A percentile compares a stretch with the other conserved stretches of the same genome.
Conservation (phyloP, 2,888 invertebrate species). For the Oxyteleia sp. region DNA sequence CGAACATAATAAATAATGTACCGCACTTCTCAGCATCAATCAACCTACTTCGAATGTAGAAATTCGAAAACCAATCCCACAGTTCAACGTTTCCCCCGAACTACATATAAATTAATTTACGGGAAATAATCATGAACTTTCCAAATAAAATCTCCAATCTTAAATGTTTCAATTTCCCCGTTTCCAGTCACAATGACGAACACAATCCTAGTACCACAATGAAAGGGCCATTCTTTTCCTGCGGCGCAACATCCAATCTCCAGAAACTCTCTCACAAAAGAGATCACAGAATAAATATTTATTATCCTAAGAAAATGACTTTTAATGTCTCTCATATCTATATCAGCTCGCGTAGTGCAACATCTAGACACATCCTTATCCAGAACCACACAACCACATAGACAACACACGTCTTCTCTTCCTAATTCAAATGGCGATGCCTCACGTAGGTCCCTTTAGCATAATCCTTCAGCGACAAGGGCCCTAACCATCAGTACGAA, state of each 20-base stretch:
- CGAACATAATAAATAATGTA: slow-evolving; percentile 1
- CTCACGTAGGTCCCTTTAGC: slow-evolving; percentile 83
- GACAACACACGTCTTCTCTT: slow-evolving; percentile 63
- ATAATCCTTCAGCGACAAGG: slow-evolving; percentile 84
- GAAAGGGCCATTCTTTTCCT: slow-evolving; percentile 3
- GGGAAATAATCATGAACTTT: slow-evolving; percentile 15
- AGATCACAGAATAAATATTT: slow-evolving; percentile 34
- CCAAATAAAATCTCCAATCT: slow-evolving; percentile 6
- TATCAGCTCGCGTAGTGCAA: slow-evolving; percentile 34
- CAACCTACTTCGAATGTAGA: neutral
- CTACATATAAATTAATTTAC: neutral
- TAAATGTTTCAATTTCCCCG: neutral
- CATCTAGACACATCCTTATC: slow-evolving; percentile 4
- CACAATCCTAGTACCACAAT: neutral
- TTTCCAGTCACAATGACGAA: slow-evolving; percentile 15
- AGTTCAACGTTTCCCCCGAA: neutral
- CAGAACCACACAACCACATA: neutral
- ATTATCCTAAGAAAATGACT: slow-evolving; percentile 52
- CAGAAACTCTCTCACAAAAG: slow-evolving; percentile 1
- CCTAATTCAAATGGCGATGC: slow-evolving; percentile 81
- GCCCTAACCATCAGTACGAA: slow-evolving; percentile 76
- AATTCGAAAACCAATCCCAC: slow-evolving; percentile 3
- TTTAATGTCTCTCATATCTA: slow-evolving; percentile 51
- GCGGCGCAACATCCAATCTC: neutral
- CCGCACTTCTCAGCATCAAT: neutral